A percentile compares a stretch with the other conserved stretches of the same genome.
Evolutionary conservation across 1,140 invertebrate genomes (phyloP).

Genomic region (Laupala kohalensis): DNA sequence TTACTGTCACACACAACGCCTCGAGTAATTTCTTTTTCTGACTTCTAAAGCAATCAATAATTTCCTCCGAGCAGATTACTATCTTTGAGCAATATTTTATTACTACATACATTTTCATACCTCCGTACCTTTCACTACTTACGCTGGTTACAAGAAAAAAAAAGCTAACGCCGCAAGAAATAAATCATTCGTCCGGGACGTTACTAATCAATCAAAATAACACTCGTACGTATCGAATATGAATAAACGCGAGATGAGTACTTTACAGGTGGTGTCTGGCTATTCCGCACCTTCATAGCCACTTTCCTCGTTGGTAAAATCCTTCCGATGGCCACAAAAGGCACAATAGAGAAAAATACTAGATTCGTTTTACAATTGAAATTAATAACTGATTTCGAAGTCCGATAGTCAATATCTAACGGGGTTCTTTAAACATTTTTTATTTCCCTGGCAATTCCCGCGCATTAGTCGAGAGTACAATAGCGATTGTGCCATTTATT

Average conservation of each 20-base stretch:
- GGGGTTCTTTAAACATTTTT: background rate
- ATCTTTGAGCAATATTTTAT: too few relatives aligned
- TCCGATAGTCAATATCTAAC: background rate
- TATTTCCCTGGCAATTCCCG: background rate
- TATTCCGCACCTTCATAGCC: too few relatives aligned
- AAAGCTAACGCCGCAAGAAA: too few relatives aligned
- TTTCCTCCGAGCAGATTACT: too few relatives aligned
- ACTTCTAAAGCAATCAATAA: too few relatives aligned
- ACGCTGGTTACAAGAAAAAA: too few relatives aligned
- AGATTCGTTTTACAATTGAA: background rate
- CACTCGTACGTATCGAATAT: too few relatives aligned
- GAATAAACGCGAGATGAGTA: background rate
- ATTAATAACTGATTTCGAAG: background rate
- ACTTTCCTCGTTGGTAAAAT: background rate
- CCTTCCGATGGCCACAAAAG: background rate
- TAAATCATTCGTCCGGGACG: background rate
- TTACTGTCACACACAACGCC: too few relatives aligned
- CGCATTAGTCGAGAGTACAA: background rate
- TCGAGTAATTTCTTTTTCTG: too few relatives aligned
- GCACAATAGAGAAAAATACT: background rate
- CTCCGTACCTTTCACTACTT: too few relatives aligned
- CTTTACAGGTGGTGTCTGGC: background rate
- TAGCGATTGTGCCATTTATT: background rate
- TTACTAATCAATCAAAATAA: background rate
- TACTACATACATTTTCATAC: too few relatives aligned